phyloP scores from a whole-genome alignment of 1,140 invertebrate genomes.

The Temnothorax longispinosus region DNA sequence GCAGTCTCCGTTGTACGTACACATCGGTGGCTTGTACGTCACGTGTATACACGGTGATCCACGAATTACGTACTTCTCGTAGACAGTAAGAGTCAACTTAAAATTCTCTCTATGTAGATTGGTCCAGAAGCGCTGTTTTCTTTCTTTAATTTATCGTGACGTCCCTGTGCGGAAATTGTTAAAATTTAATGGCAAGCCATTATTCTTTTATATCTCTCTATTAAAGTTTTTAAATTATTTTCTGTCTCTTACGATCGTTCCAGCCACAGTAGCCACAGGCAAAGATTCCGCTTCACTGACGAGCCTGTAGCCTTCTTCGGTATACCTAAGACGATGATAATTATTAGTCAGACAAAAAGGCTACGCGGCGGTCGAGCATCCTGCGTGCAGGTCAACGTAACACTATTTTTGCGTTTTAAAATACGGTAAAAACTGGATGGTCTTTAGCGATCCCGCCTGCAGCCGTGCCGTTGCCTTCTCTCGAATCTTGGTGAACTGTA shows the following conservation, averaged over 20 bases:
- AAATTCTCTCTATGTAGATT: neutral
- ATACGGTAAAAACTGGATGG: constrained; percentile 33
- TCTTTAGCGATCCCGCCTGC: constrained; percentile 22
- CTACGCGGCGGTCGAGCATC: constrained; percentile 25
- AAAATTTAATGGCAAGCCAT: neutral
- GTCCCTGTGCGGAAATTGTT: neutral
- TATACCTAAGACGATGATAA: constrained; percentile 47
- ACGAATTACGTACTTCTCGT: constrained; percentile 2
- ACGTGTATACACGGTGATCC: constrained; percentile 20
- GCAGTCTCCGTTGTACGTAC: constrained; percentile 51
- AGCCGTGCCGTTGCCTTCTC: neutral
- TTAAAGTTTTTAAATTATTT: neutral
- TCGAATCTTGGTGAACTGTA: neutral
- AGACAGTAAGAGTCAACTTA: neutral
- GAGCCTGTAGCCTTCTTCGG: neutral
- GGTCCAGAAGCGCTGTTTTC: neutral
- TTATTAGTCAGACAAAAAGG: constrained; percentile 44
- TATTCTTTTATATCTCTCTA: neutral
- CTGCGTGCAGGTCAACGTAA: constrained; percentile 54
- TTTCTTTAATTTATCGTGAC: neutral
- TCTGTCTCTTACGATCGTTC: neutral
- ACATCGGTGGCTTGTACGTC: constrained; percentile 26
- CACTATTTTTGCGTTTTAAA: constrained; percentile 52
- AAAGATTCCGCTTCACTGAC: constrained; percentile 38
- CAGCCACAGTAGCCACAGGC: constrained; percentile 25